Evolutionary conservation across 2,888 invertebrate genomes (phyloP), one percentile per base, ranked within the genome.

Genomic region (Heliconius sara): DNA sequence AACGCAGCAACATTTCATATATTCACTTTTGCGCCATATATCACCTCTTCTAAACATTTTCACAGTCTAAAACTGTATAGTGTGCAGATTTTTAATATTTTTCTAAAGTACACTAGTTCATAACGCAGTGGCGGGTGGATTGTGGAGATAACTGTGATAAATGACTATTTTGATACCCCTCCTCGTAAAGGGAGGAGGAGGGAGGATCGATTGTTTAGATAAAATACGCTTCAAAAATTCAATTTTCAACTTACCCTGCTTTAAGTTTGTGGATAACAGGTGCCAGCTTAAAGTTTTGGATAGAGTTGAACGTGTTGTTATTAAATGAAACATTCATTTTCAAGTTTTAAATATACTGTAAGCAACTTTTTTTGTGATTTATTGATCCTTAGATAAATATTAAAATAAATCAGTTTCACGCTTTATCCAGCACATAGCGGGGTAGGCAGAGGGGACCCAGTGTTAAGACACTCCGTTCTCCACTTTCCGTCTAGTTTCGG

Each of bases 131-230:
- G 85, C 87, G 88, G 90, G 90, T 88, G 89, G 87, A 85, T 85
- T 86, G 85, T 85, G 81, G 88, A 91, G 93, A 93, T 91, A 92
- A 90, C 90, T 85, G 87, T 93, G 93, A 93, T 92, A 90, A 91
- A 93, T 93, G 87, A 87, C 87, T 88, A 87, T 88, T 91, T 90
- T 90, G 93, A 93, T 92, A 89, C 87, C 86, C 85, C 86, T 83
- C 84, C 34, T 9, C 34, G 34, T 34, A 34, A 34, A 34, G 34
- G 34, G 34, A 34, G 34, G 34, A 34, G 34, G 34, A 34, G 34
- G 34, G 34, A 9, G 34, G 34, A 89, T 90, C 90, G 91, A 92
- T 91, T 89, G 89, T 89, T 89, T 89, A 88, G 90, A 91, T 91
- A 92, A 90, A 90, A 91, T 86, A 85, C 85, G 86, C 87, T 86